Percentiles rank a stretch among this genome's conserved stretches.
These are phyloP conservation scores for Neofelis nebulosa DNA, from an alignment of 2,113 vertebrate genomes.

Conservation along the genomic window DNA sequence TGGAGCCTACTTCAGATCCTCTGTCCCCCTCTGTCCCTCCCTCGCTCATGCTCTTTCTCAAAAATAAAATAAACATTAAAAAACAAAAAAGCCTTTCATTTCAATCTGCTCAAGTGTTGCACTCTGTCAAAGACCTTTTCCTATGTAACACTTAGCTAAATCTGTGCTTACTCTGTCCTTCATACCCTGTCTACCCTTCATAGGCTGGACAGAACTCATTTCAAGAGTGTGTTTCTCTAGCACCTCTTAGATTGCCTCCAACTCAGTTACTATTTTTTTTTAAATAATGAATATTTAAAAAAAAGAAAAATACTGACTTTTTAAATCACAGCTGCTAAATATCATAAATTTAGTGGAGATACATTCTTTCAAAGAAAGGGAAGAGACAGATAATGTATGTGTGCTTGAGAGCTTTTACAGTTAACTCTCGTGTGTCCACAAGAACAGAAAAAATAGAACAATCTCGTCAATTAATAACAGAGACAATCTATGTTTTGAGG, in stretches of 20 bases:
- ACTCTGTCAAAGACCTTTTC: not conserved
- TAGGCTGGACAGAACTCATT: not conserved
- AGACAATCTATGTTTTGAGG: not conserved
- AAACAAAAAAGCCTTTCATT: not conserved
- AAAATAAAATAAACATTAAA: too few relatives aligned
- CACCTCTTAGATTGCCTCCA: not conserved
- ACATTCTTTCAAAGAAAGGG: not conserved
- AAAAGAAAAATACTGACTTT: not conserved
- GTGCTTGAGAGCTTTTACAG: not conserved
- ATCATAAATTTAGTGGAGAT: not conserved
- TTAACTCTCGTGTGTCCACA: not conserved
- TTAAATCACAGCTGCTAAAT: not conserved
- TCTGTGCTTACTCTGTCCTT: not conserved
- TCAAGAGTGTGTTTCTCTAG: not conserved
- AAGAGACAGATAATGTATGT: not conserved
- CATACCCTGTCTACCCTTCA: too few relatives aligned
- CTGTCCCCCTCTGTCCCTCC: too few relatives aligned
- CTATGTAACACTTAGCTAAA: not conserved
- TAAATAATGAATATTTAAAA: not conserved
- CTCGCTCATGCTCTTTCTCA: too few relatives aligned
- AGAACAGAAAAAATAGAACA: not conserved
- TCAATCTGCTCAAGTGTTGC: not conserved
- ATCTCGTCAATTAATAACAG: not conserved
- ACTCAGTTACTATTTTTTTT: not conserved
- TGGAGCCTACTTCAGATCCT: too few relatives aligned